Evolutionary conservation across 2,113 vertebrate genomes (phyloP), one percentile per base, ranked within the genome.

Genomic region (Podarcis muralis): DNA sequence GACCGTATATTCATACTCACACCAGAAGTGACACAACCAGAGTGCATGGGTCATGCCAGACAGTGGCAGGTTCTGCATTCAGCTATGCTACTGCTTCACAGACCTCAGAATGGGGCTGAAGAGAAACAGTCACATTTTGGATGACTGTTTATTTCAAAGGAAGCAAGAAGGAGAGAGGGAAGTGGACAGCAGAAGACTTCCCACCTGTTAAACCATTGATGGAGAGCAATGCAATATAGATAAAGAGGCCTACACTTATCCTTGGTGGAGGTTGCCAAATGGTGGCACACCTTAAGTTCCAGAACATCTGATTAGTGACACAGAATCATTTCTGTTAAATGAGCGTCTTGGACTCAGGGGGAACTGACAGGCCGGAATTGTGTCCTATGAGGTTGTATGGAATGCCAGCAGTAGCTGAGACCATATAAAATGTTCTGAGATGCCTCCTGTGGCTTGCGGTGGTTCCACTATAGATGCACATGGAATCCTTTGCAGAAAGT

Each of bases 171-270:
- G 30, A 57, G 18, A 5, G 13, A 3, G 27, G 6, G 6, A 53
- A 32, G 3, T 32, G 78, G 40, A 25, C 3, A 48, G 40, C 12
- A 43, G 37, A 16, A 43, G 75, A 68, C 66, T 6, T 91, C 12
- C 18, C 43, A 37, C 40, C 89, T 88, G 82, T 83, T 88, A 78
- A 69, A 85, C 69, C 7, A n/a, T 20, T 62, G 68, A 30, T 25
- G 27, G 27, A 69, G 68, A 32, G 16, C 6, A n/a, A 16, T 18
- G 53, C 18, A 1, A 32, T 32, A 6, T 79, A n/a, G n/a, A 8
- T 15, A n/a, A 57, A 30, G 27, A 48, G 48, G 77, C 23, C 43
- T 57, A 16, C 43, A 53, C 4, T 57, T 27, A 16, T 3, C 40
- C 25, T 40, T 48, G 23, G 40, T 27, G 11, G 80, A 37, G 35